Conservation (phyloP, 1,140 invertebrate species). For the Orchestia grillus region DNA sequence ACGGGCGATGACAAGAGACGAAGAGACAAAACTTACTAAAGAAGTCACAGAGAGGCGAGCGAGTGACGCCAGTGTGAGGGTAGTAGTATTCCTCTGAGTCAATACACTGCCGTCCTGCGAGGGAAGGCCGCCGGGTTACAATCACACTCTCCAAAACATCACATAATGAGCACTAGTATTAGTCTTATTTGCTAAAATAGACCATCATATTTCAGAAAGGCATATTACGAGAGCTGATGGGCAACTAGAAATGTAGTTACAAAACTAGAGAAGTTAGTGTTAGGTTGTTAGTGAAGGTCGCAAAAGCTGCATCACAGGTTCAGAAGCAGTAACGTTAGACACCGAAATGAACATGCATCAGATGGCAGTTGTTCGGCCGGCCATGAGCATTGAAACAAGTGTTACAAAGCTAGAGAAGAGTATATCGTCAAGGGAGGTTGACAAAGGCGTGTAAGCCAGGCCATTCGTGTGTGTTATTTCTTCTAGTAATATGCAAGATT, state of each 20-base stretch:
- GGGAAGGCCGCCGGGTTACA: constrained; percentile 57
- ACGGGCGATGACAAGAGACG: constrained; percentile 49
- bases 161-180: not conserved
- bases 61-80: constrained; percentile 67
- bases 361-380: too few species aligned
- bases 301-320: too few species aligned
- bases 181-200: not conserved
- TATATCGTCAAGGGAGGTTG: not conserved
- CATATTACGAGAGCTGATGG: too few species aligned
- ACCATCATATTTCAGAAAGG: too few species aligned
- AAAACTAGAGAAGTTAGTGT: too few species aligned
- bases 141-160: not conserved
- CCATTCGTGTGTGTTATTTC: not conserved
- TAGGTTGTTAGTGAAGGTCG: too few species aligned
- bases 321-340: too few species aligned
- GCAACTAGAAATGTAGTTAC: too few species aligned
- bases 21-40: constrained; percentile 64
- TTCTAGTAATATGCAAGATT: not conserved
- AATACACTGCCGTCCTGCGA: constrained; percentile 67
- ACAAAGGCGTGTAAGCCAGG: not conserved
- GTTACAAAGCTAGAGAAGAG: too few species aligned
- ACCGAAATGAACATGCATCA: too few species aligned
- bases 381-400: too few species aligned
- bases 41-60: constrained; percentile 67
- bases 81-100: constrained; percentile 68